Evolutionary conservation across 1,140 invertebrate genomes (phyloP).

Genomic region (Alviniconcha marisindica): DNA sequence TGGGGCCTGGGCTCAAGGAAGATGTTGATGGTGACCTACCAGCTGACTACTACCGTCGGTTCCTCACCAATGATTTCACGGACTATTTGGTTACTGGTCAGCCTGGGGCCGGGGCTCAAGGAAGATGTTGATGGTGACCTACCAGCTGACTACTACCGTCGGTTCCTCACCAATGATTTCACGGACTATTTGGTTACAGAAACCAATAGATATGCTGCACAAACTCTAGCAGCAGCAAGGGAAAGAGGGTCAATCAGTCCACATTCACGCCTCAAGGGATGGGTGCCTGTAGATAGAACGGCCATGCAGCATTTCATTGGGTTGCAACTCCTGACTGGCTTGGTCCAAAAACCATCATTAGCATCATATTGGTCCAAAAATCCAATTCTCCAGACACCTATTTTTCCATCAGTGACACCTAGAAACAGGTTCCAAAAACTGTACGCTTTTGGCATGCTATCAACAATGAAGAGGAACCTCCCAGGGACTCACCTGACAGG

Average conservation of each 20-base stretch:
- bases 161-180: background rate
- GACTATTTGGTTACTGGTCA: background rate
- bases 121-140: background rate
- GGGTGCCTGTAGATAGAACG: background rate
- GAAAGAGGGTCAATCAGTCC: too few relatives aligned
- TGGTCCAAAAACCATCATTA: background rate
- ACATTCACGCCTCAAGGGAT: background rate
- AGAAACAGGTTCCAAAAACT: background rate
- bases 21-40: too few relatives aligned
- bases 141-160: background rate
- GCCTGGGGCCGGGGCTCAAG: background rate
- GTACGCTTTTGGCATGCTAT: background rate
- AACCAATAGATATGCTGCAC: background rate
- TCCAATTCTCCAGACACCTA: background rate
- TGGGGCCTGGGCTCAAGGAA: too few relatives aligned
- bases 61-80: too few relatives aligned
- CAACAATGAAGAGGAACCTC: conserved; percentile 18
- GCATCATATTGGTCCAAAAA: background rate
- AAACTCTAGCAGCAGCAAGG: background rate
- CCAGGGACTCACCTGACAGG: background rate
- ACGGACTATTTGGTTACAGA: background rate
- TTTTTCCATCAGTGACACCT: background rate
- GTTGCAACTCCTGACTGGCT: too few relatives aligned
- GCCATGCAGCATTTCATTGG: too few relatives aligned
- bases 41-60: too few relatives aligned